Conservation (phyloP, 2,113 vertebrate species). For the Falco punctatus region DNA sequence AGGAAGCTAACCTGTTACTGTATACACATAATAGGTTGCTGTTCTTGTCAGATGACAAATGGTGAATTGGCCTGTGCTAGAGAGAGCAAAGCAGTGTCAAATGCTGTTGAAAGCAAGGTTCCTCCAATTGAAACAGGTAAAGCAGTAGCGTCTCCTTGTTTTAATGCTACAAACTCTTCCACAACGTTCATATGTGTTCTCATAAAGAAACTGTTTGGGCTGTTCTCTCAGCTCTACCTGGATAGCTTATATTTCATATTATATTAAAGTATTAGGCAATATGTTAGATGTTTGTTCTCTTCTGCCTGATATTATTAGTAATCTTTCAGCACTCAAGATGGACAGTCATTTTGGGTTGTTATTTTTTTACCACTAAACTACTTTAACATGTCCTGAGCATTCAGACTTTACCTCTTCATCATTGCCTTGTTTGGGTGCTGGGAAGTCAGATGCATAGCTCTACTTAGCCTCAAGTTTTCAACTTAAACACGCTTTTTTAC, state of each 20-base stretch:
- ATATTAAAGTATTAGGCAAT: background rate
- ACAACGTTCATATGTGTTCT: background rate
- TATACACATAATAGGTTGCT: constrained; percentile 78
- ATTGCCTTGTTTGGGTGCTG: background rate
- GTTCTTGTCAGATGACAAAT: constrained; percentile 79
- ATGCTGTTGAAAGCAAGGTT: constrained; percentile 39
- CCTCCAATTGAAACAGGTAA: constrained; percentile 80
- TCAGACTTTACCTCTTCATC: background rate
- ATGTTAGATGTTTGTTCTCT: background rate
- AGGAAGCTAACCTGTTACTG: background rate
- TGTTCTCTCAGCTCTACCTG: background rate
- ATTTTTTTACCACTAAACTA: background rate
- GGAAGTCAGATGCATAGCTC: background rate
- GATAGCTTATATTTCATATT: background rate
- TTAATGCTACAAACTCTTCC: background rate
- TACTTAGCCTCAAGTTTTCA: background rate
- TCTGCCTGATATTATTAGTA: background rate
- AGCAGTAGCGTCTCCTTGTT: background rate
- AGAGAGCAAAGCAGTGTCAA: constrained; percentile 68
- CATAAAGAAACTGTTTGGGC: background rate
- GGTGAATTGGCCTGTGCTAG: constrained; percentile 67
- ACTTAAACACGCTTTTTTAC: background rate
- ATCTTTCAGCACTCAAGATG: background rate
- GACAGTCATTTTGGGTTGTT: background rate
- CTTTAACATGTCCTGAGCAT: background rate